phyloP scores from a whole-genome alignment of 1,140 invertebrate species.

The Ooceraea biroi region DNA sequence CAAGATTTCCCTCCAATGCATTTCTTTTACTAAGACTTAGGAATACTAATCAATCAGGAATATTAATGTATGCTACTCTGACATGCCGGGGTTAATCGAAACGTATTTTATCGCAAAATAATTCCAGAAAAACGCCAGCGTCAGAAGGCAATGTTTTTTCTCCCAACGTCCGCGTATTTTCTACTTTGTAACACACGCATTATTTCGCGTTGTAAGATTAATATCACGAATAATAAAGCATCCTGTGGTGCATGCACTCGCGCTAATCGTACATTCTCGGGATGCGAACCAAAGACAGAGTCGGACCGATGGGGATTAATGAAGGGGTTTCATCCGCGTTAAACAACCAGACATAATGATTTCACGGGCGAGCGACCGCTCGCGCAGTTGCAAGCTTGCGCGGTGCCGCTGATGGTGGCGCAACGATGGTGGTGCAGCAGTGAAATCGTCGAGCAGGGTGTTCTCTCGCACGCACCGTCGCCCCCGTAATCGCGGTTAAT shows the following conservation, averaged over 20 bases:
- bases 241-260: background rate
- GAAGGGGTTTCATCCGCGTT: slow-evolving; percentile 24
- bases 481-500: slow-evolving; percentile 82
- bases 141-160: too few relatives aligned
- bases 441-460: slow-evolving; percentile 51
- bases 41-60: too few relatives aligned
- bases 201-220: slow-evolving; percentile 20
- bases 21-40: too few relatives aligned
- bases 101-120: too few relatives aligned
- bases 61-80: too few relatives aligned
- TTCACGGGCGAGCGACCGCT: slow-evolving; percentile 65
- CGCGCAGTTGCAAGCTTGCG: slow-evolving; percentile 44
- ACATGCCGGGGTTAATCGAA: too few relatives aligned
- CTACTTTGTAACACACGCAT: background rate
- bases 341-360: slow-evolving; percentile 68
- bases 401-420: slow-evolving; percentile 34
- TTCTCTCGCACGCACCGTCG: slow-evolving; percentile 79
- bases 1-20: too few relatives aligned
- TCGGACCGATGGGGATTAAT: slow-evolving; percentile 35
- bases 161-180: too few relatives aligned
- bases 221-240: slow-evolving; percentile 28
- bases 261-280: slow-evolving; percentile 20
- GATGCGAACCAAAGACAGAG: too few relatives aligned
- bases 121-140: too few relatives aligned
- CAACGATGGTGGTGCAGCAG: background rate